Evolutionary conservation across 2,113 vertebrate species (phyloP).

Genomic region (Pipa parva): DNA sequence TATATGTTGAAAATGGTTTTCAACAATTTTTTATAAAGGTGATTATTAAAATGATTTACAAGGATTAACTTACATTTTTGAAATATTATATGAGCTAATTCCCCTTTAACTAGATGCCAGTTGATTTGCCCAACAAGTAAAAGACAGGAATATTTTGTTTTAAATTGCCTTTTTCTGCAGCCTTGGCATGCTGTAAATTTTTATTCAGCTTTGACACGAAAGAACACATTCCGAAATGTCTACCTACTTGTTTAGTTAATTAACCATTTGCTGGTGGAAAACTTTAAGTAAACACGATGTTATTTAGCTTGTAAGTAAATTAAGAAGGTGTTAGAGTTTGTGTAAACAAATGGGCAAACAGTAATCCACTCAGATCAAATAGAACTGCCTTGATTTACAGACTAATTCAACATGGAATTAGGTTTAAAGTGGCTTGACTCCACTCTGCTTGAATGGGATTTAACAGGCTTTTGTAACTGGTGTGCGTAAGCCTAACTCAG

Average conservation of each 20-base stretch:
- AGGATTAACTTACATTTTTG: no score
- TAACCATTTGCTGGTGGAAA: conserved; percentile 8
- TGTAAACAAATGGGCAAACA: conserved; percentile 28
- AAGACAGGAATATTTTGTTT: no score
- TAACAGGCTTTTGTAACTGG: conserved; percentile 34
- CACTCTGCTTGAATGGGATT: conserved; percentile 23
- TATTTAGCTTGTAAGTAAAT: conserved; percentile 16
- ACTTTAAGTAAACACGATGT: conserved; percentile 11
- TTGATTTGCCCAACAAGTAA: no score
- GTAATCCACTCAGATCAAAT: conserved; percentile 21
- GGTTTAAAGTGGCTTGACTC: conserved; percentile 21
- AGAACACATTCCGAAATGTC: neutral
- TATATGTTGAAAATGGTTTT: no score
- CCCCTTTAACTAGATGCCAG: no score
- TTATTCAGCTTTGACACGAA: neutral
- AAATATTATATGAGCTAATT: no score
- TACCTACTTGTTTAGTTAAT: conserved; percentile 1
- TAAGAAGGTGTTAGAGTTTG: conserved; percentile 12
- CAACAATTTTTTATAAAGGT: no score
- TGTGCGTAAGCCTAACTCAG: conserved; percentile 26
- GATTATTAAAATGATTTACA: no score
- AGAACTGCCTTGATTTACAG: conserved; percentile 26
- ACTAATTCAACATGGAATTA: conserved; percentile 27
- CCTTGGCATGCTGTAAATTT: neutral
- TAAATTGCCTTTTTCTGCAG: neutral